Evolutionary conservation across 1,140 invertebrate species (phyloP).

Genomic region (Gonatopus flavifemur): DNA sequence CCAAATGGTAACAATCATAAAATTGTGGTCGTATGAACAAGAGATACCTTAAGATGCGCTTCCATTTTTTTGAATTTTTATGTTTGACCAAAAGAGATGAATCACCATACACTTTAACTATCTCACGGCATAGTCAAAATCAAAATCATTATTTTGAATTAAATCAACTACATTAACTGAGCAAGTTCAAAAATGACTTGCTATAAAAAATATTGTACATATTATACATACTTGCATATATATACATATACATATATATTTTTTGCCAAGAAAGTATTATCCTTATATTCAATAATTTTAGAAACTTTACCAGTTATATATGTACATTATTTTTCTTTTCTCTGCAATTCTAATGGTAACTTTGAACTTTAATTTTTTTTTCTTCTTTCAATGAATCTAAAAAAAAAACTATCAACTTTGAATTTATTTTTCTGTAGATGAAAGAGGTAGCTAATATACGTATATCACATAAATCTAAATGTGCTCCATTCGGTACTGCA

Average conservation of each 20-base stretch:
- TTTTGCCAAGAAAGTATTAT: conserved; percentile 29
- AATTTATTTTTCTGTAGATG: no score
- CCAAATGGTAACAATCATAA: conserved; percentile 56
- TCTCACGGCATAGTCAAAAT: conserved; percentile 7
- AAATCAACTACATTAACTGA: conserved; percentile 14
- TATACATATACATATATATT: conserved; percentile 19
- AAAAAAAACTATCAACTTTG: no score
- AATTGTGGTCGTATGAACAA: conserved; percentile 50
- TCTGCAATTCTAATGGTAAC: no score
- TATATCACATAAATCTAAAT: no score
- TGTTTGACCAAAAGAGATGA: conserved; percentile 13
- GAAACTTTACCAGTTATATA: no score
- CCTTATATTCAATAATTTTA: no score
- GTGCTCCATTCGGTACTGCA: no score
- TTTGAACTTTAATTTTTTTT: no score
- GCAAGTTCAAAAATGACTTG: conserved; percentile 19
- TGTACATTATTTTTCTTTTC: no score
- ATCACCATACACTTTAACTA: conserved; percentile 21
- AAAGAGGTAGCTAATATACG: no score
- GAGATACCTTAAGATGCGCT: conserved; percentile 35
- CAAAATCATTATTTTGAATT: conserved; percentile 18
- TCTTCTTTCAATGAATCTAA: no score
- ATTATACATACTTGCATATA: neutral
- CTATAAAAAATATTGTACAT: neutral
- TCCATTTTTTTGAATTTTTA: conserved; percentile 31